Percentiles rank a stretch among this genome's conserved stretches.
Conservation (phyloP, 92 coral and sea anemone genomes). For the Diadumene lineata region DNA sequence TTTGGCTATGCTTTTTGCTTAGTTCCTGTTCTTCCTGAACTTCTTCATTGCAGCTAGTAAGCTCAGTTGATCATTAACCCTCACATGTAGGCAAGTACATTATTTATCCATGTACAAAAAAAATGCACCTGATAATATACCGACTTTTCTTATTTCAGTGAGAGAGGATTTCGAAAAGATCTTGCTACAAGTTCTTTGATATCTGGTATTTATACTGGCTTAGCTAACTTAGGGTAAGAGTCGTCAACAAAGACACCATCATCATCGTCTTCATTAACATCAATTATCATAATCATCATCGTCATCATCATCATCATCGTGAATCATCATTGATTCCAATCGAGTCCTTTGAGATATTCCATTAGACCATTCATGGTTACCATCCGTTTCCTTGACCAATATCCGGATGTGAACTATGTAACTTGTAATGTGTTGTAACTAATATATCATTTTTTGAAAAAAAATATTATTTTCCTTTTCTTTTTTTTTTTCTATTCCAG, state of each 20-base stretch:
- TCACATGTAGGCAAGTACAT: not conserved
- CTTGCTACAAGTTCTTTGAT: constrained; percentile 8
- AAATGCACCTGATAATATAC: not conserved
- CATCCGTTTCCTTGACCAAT: not conserved
- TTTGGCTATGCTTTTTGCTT: not conserved
- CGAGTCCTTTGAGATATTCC: too few relatives aligned
- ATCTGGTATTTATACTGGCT: constrained; percentile 11
- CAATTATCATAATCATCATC: too few relatives aligned
- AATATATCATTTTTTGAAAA: too few relatives aligned
- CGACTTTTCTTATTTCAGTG: not conserved
- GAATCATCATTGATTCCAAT: too few relatives aligned
- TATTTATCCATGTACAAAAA: too few relatives aligned
- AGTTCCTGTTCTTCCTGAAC: constrained; percentile 24
- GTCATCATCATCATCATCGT: too few relatives aligned
- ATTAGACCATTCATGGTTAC: not conserved
- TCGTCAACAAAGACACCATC: not conserved
- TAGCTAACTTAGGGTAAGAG: constrained; percentile 12
- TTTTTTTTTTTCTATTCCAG: not conserved
- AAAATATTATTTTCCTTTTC: too few relatives aligned
- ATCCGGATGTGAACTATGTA: not conserved
- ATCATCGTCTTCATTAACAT: too few relatives aligned
- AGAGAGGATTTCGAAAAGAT: constrained; percentile 9
- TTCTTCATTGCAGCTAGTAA: constrained; percentile 25
- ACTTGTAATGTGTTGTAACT: not conserved
- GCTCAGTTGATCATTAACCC: constrained; percentile 1